Percentiles rank a stretch among this genome's conserved stretches.
Evolutionary conservation across 2,797 vertebrate genomes (phyloP).

Genomic region (Pogoniulus pusillus): DNA sequence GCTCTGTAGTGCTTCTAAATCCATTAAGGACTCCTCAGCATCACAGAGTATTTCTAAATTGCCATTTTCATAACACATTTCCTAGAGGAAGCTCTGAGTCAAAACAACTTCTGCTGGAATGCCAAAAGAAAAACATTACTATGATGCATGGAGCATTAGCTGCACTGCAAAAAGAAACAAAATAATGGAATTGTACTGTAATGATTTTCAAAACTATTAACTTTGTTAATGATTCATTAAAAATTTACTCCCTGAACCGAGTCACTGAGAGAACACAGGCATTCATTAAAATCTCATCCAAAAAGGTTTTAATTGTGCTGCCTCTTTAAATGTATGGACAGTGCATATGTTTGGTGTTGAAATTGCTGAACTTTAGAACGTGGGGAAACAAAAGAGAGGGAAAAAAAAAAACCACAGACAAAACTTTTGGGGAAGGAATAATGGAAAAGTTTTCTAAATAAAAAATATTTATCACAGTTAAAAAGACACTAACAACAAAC

Average conservation of each 20-base stretch:
- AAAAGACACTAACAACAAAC: too few relatives aligned
- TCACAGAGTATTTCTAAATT: neutral
- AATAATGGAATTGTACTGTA: constrained; percentile 40
- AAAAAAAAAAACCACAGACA: too few relatives aligned
- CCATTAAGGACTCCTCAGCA: neutral
- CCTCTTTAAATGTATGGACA: neutral
- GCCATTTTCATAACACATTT: neutral
- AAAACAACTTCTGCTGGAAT: constrained; percentile 31
- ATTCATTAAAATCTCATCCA: constrained; percentile 54
- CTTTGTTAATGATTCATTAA: constrained; percentile 66
- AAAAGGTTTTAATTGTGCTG: constrained; percentile 19
- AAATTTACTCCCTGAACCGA: constrained; percentile 53
- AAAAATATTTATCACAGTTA: neutral
- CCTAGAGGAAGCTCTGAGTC: constrained; percentile 12
- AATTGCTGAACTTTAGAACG: neutral
- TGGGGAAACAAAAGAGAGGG: neutral
- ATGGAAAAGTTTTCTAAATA: neutral
- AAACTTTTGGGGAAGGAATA: neutral
- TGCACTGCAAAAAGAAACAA: constrained; percentile 39
- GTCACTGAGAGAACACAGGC: constrained; percentile 15
- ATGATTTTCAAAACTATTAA: constrained; percentile 62
- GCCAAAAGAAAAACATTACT: constrained; percentile 35
- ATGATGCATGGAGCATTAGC: constrained; percentile 60
- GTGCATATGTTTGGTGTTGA: neutral
- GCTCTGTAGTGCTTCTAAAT: neutral